phyloP scores from a whole-genome alignment of 2,797 vertebrate species.

The Betta splendens region DNA sequence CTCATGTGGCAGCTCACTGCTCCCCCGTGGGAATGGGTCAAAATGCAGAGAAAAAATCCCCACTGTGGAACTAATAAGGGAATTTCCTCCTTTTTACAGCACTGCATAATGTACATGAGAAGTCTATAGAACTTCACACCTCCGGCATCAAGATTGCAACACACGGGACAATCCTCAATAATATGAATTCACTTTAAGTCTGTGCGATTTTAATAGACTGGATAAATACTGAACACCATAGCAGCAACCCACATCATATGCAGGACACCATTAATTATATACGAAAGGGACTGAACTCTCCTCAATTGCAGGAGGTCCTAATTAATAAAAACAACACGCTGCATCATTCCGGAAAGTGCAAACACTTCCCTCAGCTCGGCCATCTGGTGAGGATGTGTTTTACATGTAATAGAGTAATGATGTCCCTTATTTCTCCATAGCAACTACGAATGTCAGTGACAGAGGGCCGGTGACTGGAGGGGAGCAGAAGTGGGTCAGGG shows the following conservation, averaged over 20 bases:
- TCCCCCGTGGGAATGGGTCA: no score
- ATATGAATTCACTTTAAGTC: background rate
- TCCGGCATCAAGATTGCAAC: background rate
- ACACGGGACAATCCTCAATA: background rate
- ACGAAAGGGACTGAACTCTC: slow-evolving; percentile 5
- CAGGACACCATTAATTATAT: slow-evolving; percentile 26
- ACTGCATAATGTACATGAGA: no score
- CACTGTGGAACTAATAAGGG: no score
- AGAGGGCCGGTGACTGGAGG: slow-evolving; percentile 48
- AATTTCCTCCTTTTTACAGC: no score
- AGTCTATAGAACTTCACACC: background rate
- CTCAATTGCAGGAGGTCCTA: slow-evolving; percentile 2
- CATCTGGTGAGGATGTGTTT: slow-evolving; percentile 56
- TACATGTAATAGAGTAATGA: slow-evolving; percentile 23
- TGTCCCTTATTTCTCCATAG: slow-evolving; percentile 53
- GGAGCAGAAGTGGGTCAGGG: slow-evolving; percentile 53
- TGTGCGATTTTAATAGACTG: background rate
- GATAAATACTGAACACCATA: no score
- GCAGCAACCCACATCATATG: slow-evolving; percentile 13
- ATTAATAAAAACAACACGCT: slow-evolving; percentile 42
- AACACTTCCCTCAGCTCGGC: slow-evolving; percentile 36
- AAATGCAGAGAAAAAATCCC: no score
- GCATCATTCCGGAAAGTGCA: slow-evolving; percentile 27
- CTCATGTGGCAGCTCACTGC: no score
- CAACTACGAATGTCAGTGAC: slow-evolving; percentile 51